Evolutionary conservation across 2,797 vertebrate species (phyloP).

Genomic region (Scolopax rusticola): DNA sequence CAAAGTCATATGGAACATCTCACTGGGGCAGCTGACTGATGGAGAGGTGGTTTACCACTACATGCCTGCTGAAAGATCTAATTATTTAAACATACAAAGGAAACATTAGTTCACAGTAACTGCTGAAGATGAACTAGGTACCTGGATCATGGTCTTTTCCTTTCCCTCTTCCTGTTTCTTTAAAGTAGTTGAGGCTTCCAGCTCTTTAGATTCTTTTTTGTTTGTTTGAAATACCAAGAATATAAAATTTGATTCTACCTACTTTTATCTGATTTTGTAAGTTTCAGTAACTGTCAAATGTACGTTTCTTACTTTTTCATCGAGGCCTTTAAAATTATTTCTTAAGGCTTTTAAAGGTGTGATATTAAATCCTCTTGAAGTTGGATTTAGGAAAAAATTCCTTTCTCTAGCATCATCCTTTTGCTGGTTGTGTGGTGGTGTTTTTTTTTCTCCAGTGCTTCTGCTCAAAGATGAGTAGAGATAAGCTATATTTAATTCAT

Average conservation of each 20-base stretch:
- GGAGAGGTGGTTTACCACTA: neutral
- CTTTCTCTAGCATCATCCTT: neutral
- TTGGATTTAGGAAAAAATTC: neutral
- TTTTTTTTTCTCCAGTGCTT: neutral
- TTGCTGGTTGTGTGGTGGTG: neutral
- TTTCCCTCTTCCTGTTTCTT: neutral
- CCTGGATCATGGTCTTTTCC: neutral
- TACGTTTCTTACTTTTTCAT: neutral
- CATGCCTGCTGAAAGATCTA: neutral
- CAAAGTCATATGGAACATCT: neutral
- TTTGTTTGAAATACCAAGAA: neutral
- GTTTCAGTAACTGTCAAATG: neutral
- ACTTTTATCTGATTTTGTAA: neutral
- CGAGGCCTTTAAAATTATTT: neutral
- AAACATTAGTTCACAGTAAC: neutral
- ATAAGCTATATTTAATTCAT: constrained; percentile 12
- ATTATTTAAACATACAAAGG: neutral
- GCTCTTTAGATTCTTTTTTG: neutral
- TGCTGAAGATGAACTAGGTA: neutral
- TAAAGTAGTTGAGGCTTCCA: neutral
- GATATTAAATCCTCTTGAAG: neutral
- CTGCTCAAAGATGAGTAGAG: neutral
- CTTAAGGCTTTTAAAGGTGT: neutral
- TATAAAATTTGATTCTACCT: neutral
- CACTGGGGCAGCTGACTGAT: neutral